These are phyloP conservation scores for Cryptoblepharus egeriae DNA, from an alignment of 2,797 vertebrate species.

Conservation along the genomic window DNA sequence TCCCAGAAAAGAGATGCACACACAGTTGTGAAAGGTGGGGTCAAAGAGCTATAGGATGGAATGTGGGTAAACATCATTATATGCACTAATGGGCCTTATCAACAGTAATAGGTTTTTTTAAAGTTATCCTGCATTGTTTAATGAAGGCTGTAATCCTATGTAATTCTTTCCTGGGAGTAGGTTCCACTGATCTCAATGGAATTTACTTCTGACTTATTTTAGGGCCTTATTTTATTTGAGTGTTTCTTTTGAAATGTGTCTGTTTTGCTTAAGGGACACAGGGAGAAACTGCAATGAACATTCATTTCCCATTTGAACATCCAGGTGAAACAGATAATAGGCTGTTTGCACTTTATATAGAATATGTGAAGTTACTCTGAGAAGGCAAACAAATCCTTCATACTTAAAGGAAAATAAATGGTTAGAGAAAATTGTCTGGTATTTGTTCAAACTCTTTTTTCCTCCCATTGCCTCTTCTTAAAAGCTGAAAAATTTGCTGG, in stretches of 20 bases:
- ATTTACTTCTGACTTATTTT: too few relatives aligned
- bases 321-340: neutral
- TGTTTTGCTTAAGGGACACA: neutral
- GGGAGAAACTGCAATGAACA: neutral
- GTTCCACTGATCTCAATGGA: too few relatives aligned
- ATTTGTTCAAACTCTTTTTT: slow-evolving; percentile 31
- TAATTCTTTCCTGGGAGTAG: too few relatives aligned
- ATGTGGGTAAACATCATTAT: too few relatives aligned
- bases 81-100: too few relatives aligned
- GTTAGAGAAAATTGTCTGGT: slow-evolving; percentile 8
- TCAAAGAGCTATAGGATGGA: too few relatives aligned
- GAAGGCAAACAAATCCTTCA: neutral
- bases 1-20: too few relatives aligned
- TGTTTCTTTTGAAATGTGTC: neutral
- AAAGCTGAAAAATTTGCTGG: slow-evolving; percentile 83
- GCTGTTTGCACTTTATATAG: neutral
- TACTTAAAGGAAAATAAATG: neutral
- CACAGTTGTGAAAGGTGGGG: too few relatives aligned
- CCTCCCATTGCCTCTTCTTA: slow-evolving; percentile 42
- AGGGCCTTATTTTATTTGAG: neutral
- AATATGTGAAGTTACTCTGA: neutral
- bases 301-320: neutral
- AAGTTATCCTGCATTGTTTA: too few relatives aligned
- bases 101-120: too few relatives aligned
- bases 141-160: too few relatives aligned